Percentiles rank a stretch among this genome's conserved stretches.
phyloP scores from a whole-genome alignment of 2,888 invertebrate species.

The Caenorhabditis virilis region DNA sequence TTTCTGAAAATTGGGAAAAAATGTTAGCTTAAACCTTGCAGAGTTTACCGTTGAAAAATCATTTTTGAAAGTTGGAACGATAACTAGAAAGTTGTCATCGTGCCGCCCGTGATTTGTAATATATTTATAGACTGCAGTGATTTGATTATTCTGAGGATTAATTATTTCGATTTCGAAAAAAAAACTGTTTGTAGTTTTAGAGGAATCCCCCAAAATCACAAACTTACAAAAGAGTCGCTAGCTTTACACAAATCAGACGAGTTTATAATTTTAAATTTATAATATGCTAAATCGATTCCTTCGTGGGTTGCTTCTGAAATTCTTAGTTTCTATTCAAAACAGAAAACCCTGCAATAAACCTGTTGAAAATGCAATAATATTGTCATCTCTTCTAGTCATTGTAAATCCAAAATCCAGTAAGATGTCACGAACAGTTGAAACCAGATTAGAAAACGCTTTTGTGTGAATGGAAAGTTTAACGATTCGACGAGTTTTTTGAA shows the following conservation, averaged over 20 bases:
- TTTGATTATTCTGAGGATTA: constrained; percentile 12
- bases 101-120: constrained; percentile 11
- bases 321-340: neutral
- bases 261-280: constrained; percentile 36
- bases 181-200: neutral
- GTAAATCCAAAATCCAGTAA: constrained; percentile 46
- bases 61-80: constrained; percentile 15
- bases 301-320: constrained; percentile 17
- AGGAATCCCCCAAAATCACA: neutral
- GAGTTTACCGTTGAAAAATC: constrained; percentile 10
- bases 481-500: constrained; percentile 54
- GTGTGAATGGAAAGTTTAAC: constrained; percentile 32
- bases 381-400: constrained; percentile 23
- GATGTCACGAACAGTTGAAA: constrained; percentile 31
- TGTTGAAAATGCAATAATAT: constrained; percentile 32
- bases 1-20: constrained; percentile 7
- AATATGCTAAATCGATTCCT: constrained; percentile 38
- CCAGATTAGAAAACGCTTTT: constrained; percentile 29
- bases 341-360: constrained; percentile 5
- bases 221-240: constrained; percentile 21
- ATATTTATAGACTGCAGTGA: constrained; percentile 15
- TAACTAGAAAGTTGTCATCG: constrained; percentile 31
- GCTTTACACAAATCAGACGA: constrained; percentile 12
- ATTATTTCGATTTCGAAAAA: too few relatives aligned
- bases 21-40: too few relatives aligned